Percentiles rank a stretch among this genome's conserved stretches.
Conservation (phyloP, 2,888 invertebrate species). For the Caenorhabditis plicata region DNA sequence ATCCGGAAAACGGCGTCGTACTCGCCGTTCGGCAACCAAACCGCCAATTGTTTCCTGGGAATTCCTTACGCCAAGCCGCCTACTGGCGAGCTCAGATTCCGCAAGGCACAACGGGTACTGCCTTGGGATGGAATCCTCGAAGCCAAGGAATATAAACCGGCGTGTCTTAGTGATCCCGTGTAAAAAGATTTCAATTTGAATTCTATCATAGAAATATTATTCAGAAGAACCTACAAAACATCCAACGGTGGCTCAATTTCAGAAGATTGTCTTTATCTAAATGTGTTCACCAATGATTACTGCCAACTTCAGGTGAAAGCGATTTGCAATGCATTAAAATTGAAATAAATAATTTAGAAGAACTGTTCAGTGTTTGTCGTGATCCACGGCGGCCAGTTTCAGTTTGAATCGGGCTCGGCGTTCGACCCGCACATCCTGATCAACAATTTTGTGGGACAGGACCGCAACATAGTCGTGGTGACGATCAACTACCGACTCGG, state of each 20-base stretch:
- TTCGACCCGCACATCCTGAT: background rate
- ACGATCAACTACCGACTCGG: background rate
- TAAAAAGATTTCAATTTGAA: background rate
- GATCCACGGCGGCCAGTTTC: background rate
- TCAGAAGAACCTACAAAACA: slow-evolving; percentile 21
- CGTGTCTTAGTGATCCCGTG: slow-evolving; percentile 29
- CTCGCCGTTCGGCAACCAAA: background rate
- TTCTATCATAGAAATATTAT: background rate
- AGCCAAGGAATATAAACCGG: slow-evolving; percentile 20
- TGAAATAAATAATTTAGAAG: background rate
- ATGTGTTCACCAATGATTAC: slow-evolving; percentile 31
- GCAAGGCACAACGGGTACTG: background rate
- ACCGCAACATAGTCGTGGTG: background rate
- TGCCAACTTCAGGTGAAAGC: slow-evolving; percentile 21
- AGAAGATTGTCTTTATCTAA: slow-evolving; percentile 36
- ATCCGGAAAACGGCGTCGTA: background rate
- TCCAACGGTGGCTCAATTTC: slow-evolving; percentile 20
- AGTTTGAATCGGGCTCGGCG: background rate
- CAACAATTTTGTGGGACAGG: slow-evolving; percentile 1
- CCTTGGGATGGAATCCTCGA: slow-evolving; percentile 1
- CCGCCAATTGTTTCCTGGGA: background rate
- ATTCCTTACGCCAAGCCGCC: background rate
- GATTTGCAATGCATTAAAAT: background rate
- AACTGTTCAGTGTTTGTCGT: background rate
- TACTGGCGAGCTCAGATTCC: background rate